Conservation (phyloP, 2,797 vertebrate species). For the Rhinichthys osculus region DNA sequence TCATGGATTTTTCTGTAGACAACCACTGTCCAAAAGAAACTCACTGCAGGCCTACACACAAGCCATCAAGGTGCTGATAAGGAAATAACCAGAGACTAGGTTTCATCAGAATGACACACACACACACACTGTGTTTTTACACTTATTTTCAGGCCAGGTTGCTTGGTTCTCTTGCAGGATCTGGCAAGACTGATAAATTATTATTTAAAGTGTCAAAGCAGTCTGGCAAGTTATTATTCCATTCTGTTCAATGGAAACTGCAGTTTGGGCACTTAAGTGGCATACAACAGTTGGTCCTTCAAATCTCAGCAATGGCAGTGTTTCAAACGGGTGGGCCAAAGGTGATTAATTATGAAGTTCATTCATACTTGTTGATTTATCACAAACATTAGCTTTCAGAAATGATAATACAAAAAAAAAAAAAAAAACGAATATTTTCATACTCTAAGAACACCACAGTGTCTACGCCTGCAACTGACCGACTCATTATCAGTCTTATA, state of each 20-base stretch:
- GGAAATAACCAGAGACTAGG: background rate
- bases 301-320: background rate
- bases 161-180: background rate
- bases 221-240: background rate
- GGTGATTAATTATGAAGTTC: background rate
- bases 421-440: background rate
- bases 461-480: conserved; percentile 5
- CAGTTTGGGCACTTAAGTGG: conserved; percentile 1
- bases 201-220: background rate
- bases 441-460: background rate
- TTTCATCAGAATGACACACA: background rate
- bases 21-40: background rate
- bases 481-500: background rate
- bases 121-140: no score
- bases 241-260: conserved; percentile 7
- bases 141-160: no score
- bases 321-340: background rate
- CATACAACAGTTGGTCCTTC: background rate
- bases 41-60: background rate
- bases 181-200: background rate
- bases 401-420: background rate
- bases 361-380: background rate
- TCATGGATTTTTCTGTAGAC: background rate
- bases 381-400: background rate
- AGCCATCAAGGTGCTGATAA: background rate